Evolutionary conservation across 2,113 vertebrate species (phyloP), one percentile per base, ranked within the genome.

Genomic region (Gasterosteus aculeatus): DNA sequence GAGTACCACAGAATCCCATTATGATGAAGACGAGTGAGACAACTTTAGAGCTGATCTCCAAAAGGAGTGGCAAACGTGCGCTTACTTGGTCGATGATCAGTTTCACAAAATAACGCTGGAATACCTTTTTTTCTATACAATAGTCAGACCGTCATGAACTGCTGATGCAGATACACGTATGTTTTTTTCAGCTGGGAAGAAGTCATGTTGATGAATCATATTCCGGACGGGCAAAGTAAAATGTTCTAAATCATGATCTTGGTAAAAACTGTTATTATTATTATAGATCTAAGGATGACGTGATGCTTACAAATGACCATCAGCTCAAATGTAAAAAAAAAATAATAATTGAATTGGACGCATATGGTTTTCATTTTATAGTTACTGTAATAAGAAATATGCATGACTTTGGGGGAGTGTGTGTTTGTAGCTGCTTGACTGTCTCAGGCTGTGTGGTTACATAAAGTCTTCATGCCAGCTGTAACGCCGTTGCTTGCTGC

Each of bases 381-480:
- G n/a, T 65, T 5, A 33, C 3, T 61, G 4, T 53, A 35, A 60
- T 53, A 33, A 26, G 4, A 62, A 69, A 67, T 5, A 18, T 80
- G 1, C 4, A 10, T 7, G 53, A 63, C n/a, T 63, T 47, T 41
- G 22, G 26, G 59, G 9, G 35, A 35, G 59, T 73, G 63, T 76
- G 74, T 65, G 63, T 84, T 63, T 73, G 47, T 67, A 81, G 56
- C 19, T 82, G 81, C 44, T 71, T 41, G 66, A 57, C 60, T 72
- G 81, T 85, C 79, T 88, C 60, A 61, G 73, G 61, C 75, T 81
- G 66, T 81, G 59, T 78, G 85, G 87, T 88, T 88, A 83, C 74
- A 74, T 89, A 80, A 87, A 82, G 86, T 84, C 75, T 83, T 73
- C 68, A 72, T 33, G 62, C 79, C 88, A 89, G 85, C 90, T 90